Base-by-base conservation (phyloP, 2,797 vertebrate genomes). In the Argentina silus region DNA sequence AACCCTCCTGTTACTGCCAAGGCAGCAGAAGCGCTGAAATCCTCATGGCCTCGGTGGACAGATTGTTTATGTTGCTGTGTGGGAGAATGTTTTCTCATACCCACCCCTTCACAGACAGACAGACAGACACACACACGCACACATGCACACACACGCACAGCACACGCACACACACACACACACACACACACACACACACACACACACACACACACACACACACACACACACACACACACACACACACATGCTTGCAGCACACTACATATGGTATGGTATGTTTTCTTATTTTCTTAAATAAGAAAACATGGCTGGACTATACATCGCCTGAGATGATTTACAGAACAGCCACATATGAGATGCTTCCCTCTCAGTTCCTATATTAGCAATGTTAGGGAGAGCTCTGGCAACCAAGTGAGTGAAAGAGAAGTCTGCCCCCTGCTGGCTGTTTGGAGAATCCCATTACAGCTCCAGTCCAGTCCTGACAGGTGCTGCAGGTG, bases 1-100 rank as follows among this genome's bases (percentile, higher is more conserved):
- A 78, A 83, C 71, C 74, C 78, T 76, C 67, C 69, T 80, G 66
- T 80, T 79, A 47, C 57, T 78, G 36, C 73, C 27, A 62, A 86
- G 72, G 60, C 78, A 77, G 73, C 60, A 53, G 67, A 69, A 44
- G 15, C 23, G 59, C 48, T 10, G 64, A 79, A 69, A 73, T 64
- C 48, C 9, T 72, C 50, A 73, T 19, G 57, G 60, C 74, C 69
- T 78, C 23, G 62, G 7, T 75, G 78, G 63, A 80, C 69, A 69
- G 44, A 67, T 47, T 79, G 78, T 83, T 81, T 81, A 78, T 82
- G 62, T 68, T 73, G 67, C 79, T 47, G 63, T 73, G 72, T 70
- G 43, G 8, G 60, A 67, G 10, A 12, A 3, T 56, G 55, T n/a
- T n/a, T 56, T 56, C 15, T 56, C 15, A 56, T n/a, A 7, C 36